Evolutionary conservation across 2,113 vertebrate genomes (phyloP), one percentile per base, ranked within the genome.

Genomic region (Pipa parva): DNA sequence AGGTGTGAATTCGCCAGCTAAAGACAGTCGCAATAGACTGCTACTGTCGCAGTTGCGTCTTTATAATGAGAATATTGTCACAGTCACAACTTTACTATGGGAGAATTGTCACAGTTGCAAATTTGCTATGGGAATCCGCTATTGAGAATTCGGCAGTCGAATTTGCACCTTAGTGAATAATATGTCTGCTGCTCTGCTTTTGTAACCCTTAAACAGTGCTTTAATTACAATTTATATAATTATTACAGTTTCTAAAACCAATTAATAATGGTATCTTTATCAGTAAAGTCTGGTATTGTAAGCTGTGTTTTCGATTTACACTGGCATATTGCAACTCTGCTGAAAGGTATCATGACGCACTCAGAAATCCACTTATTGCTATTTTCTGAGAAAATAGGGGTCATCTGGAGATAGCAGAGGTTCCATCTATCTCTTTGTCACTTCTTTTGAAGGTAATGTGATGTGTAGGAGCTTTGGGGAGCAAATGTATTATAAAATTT

Each of bases 361-460:
- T 49, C 54, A 58, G 42, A 22, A 67, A 67, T 57, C 27, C 39
- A 48, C 36, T 55, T 56, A 25, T 45, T 46, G 36, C 45, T 56
- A 31, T 10, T 26, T 63, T 65, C 63, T 65, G 63, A 67, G 42
- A 67, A 58, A 67, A 67, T 58, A 58, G 39, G 27, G 42, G 54
- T 54, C 42, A 67, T 22, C 22, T 13, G 46, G 10, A 33, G 39
- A 49, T 58, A 58, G 42, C 25, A 5, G 12, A 65, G 63, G 45
- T 65, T 56, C 11, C 42, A 56, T 58, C 63, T 46, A 67, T 67
- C 42, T 48, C 46, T 22, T 49, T 49, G 29, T 8, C 55, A 52
- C 22, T 13, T 29, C 26, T 13, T 68, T 69, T 69, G 48, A 50
- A 52, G 31, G 57, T 36, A 59, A 37, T 59, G 58, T 68, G 27